These are phyloP conservation scores for Amia ocellicauda DNA, from an alignment of 2,113 vertebrate genomes.

Conservation along the genomic window DNA sequence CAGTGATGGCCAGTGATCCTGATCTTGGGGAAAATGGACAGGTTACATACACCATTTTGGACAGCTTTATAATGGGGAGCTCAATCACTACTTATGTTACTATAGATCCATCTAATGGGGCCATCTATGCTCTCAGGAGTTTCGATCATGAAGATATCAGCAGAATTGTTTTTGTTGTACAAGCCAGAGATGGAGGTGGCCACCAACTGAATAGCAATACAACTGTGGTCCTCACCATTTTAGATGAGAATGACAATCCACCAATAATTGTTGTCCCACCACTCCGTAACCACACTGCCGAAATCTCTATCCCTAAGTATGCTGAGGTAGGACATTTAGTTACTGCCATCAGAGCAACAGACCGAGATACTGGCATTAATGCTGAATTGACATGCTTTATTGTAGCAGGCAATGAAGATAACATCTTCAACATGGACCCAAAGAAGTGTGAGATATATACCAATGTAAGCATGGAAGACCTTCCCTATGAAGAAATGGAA, in stretches of 20 bases:
- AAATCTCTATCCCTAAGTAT: constrained; percentile 80
- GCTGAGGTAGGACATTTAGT: constrained; percentile 80
- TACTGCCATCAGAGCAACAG: constrained; percentile 78
- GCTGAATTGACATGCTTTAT: constrained; percentile 87
- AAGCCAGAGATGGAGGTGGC: constrained; percentile 83
- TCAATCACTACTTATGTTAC: constrained; percentile 91
- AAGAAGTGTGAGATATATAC: constrained; percentile 86
- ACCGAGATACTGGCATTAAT: constrained; percentile 87
- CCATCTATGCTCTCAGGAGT: constrained; percentile 85
- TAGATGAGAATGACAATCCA: constrained; percentile 92
- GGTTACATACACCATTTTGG: constrained; percentile 88
- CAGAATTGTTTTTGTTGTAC: constrained; percentile 81
- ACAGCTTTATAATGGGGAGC: constrained; percentile 74
- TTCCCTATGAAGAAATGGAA: constrained; percentile 71
- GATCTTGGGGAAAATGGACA: constrained; percentile 91
- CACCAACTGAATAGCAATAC: constrained; percentile 76
- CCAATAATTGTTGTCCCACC: constrained; percentile 79
- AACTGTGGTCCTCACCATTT: constrained; percentile 82
- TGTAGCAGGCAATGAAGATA: constrained; percentile 78
- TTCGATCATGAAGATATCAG: constrained; percentile 93
- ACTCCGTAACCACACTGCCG: constrained; percentile 82
- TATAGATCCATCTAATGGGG: constrained; percentile 90
- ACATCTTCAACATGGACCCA: constrained; percentile 81
- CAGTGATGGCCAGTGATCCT: constrained; percentile 85
- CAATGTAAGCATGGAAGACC: constrained; percentile 79